Base-by-base conservation (phyloP, 2,797 vertebrate species). In the Zalophus californianus region DNA sequence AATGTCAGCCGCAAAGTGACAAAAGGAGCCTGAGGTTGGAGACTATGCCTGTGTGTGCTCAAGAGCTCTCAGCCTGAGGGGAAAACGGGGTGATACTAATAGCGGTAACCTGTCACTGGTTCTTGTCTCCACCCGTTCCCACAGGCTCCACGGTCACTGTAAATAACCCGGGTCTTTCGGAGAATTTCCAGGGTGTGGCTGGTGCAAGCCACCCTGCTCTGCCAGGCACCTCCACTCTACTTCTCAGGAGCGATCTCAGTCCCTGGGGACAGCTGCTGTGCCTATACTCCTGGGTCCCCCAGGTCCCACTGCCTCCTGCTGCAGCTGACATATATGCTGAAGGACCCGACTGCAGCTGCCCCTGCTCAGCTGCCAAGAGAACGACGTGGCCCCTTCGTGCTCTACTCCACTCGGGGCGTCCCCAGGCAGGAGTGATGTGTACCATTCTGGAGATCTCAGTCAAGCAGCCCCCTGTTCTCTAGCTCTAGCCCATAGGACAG, bases 401-500 rank as follows among this genome's bases (percentile, higher is more conserved):
- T 56, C 0, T 10, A 1, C 75, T 32, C n/a, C 35, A 27, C 3
- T 7, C 9, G 15, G 4, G 1, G 14, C 0, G 6, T 23, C 12
- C 8, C 54, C 20, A 21, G 5, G 60, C 79, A 64, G 48, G 38
- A 32, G 7, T 27, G 75, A 14, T 7, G 11, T 50, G 27, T 4
- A 10, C 16, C 35, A 50, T 88, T 10, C 2, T 1, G 9, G 18
- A 72, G 32, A 29, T 29, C 91, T 68, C 93, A 21, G 25, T 70
- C 73, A 54, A 60, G n/a, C 3, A 20, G 70, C 13, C 32, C 32
- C 66, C n/a, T 10, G 16, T 35, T 68, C n/a, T 68, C 66, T 7
- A 35, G n/a, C 7, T n/a, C n/a, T 25, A 44, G 52, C 35, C 32
- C 66, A 54, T 23, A 25, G 4, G 12, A 9, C 68, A 89, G 73